Conservation (phyloP, 2,888 invertebrate genomes). For the Pterobdella sp. region DNA sequence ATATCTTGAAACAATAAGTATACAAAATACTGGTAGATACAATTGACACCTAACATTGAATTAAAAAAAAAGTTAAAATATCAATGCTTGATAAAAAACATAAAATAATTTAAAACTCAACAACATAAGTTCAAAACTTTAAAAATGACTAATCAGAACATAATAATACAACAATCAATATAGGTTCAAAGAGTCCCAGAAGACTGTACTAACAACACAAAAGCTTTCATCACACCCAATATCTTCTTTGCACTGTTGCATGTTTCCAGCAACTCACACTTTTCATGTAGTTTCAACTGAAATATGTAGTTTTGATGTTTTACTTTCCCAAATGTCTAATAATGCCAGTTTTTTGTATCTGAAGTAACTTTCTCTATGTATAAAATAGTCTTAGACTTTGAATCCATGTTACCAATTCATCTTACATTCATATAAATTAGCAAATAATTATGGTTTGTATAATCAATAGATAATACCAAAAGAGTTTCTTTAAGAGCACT, state of each 20-base stretch:
- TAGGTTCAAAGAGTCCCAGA: not conserved
- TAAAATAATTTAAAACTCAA: too few relatives aligned
- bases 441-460: not conserved
- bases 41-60: too few relatives aligned
- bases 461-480: not conserved
- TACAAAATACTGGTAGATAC: too few relatives aligned
- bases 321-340: not conserved
- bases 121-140: too few relatives aligned
- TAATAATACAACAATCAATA: too few relatives aligned
- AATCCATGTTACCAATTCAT: too few relatives aligned
- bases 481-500: slow-evolving; percentile 11
- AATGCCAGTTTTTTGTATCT: not conserved
- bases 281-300: slow-evolving; percentile 21
- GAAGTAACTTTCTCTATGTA: not conserved
- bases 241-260: slow-evolving; percentile 18
- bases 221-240: slow-evolving; percentile 13
- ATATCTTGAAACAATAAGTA: too few relatives aligned
- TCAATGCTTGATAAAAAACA: too few relatives aligned
- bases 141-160: too few relatives aligned
- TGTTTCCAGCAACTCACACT: slow-evolving; percentile 18
- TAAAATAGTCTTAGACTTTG: too few relatives aligned
- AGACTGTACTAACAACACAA: slow-evolving; percentile 20
- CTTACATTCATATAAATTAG: not conserved
- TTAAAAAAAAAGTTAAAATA: too few relatives aligned
- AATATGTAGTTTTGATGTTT: not conserved